Conservation (phyloP, 2,888 invertebrate genomes). For the Drosophila multiciliata region DNA sequence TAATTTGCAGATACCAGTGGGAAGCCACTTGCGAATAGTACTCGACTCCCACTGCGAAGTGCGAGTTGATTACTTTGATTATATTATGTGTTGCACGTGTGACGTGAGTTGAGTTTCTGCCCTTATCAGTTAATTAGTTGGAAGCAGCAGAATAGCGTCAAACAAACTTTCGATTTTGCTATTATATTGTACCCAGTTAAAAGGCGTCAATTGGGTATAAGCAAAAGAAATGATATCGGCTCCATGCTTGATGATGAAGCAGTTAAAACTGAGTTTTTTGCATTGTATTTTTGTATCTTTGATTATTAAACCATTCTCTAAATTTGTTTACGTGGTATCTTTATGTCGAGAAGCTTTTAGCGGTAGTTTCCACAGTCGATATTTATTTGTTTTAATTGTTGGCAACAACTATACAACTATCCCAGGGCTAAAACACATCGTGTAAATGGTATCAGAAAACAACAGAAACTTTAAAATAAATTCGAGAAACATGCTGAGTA, state of each 20-base stretch:
- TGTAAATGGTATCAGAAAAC: background rate
- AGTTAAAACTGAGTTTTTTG: background rate
- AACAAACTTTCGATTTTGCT: background rate
- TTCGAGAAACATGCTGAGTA: background rate
- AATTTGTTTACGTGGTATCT: background rate
- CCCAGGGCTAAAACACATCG: background rate
- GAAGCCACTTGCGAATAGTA: constrained; percentile 8
- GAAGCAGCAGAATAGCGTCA: constrained; percentile 34
- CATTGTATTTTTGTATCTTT: background rate
- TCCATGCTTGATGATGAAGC: background rate
- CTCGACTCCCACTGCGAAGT: constrained; percentile 5
- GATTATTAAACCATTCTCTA: background rate
- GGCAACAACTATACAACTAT: background rate
- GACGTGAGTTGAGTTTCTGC: constrained; percentile 34
- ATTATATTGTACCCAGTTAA: too few relatives aligned
- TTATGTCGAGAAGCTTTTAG: background rate
- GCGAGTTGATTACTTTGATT: constrained; percentile 21
- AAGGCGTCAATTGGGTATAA: background rate
- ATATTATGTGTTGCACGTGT: constrained; percentile 36
- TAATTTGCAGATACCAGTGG: constrained; percentile 8
- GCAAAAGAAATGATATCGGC: background rate
- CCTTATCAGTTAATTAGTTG: constrained; percentile 69
- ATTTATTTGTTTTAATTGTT: background rate
- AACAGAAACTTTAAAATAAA: background rate
- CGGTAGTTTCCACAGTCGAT: background rate